Evolutionary conservation across 2,888 invertebrate species (phyloP), one percentile per base, ranked within the genome.

Genomic region (Thera obeliscata): DNA sequence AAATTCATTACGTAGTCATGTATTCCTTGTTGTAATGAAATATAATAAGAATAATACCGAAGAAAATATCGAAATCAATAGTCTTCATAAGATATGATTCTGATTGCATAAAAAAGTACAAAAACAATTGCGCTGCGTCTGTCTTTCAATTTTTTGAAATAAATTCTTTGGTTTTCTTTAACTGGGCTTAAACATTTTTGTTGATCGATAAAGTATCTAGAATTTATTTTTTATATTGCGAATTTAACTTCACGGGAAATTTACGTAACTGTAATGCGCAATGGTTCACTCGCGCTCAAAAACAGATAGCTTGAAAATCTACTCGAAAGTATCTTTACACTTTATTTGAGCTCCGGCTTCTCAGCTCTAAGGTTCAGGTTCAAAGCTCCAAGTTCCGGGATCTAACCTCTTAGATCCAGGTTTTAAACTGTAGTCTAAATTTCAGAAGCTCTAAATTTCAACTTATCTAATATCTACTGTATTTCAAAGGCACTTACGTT

Each of bases 91-190:
- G 38, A 38, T 22, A 22, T 22, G 22, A 22, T 22, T 4, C 43
- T 9, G 9, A 9, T 46, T 46, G 8, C 9, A 46, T 46, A 46
- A 46, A 46, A 46, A 46, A 46, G 43, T 43, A 43, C 5, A 38
- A 43, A 43, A 43, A 43, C 6, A 8, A 6, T 12, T 38, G 56
- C 56, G 56, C 38, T n/a, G 62, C 22, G 9, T 41, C 4, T 55
- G 22, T 56, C 3, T 56, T 9, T 50, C 22, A 22, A 54, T 9
- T 46, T 8, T 46, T 9, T 55, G 71, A 73, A 76, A 76, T 77
- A 73, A 77, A 74, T 69, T 84, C 82, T 84, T 84, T 84, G 84
- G 83, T 74, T 79, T 81, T 70, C 64, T 61, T 73, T 70, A 70
- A 76, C 69, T 67, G 66, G 60, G 68, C 9, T 46, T 5, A 9